A percentile compares a stretch with the other conserved stretches of the same genome.
phyloP scores from a whole-genome alignment of 2,888 invertebrate genomes.

The Macaria liturata region DNA sequence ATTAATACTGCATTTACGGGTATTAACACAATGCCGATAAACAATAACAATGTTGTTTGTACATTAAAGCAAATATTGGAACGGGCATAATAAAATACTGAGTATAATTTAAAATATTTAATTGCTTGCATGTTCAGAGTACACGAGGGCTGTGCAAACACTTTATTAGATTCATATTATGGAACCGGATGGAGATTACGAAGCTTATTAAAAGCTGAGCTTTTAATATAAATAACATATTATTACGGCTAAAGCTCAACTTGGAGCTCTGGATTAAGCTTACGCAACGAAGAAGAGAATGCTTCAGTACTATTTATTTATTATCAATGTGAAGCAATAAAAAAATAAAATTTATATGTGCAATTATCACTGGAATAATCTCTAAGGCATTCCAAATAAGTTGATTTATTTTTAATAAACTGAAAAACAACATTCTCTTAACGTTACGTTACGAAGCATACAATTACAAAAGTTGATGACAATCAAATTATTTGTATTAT shows the following conservation, averaged over 20 bases:
- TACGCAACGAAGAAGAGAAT: conserved; percentile 16
- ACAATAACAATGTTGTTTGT: background rate
- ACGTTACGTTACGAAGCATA: too few relatives aligned
- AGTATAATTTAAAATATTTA: conserved; percentile 19
- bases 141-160: conserved; percentile 16
- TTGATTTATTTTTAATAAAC: too few relatives aligned
- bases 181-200: conserved; percentile 16
- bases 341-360: too few relatives aligned
- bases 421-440: too few relatives aligned
- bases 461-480: too few relatives aligned
- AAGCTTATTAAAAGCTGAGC: conserved; percentile 27
- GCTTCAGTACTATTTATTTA: conserved; percentile 8
- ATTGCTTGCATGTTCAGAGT: conserved; percentile 21
- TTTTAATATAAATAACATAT: conserved; percentile 27
- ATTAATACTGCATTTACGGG: too few relatives aligned
- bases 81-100: conserved; percentile 12
- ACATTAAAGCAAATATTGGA: background rate
- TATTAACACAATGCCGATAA: too few relatives aligned
- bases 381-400: too few relatives aligned
- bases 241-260: conserved; percentile 23
- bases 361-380: too few relatives aligned
- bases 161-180: conserved; percentile 23
- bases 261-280: conserved; percentile 12
- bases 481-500: too few relatives aligned
- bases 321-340: too few relatives aligned